Conservation (phyloP, 2,888 invertebrate genomes). For the Macropis europaea region DNA sequence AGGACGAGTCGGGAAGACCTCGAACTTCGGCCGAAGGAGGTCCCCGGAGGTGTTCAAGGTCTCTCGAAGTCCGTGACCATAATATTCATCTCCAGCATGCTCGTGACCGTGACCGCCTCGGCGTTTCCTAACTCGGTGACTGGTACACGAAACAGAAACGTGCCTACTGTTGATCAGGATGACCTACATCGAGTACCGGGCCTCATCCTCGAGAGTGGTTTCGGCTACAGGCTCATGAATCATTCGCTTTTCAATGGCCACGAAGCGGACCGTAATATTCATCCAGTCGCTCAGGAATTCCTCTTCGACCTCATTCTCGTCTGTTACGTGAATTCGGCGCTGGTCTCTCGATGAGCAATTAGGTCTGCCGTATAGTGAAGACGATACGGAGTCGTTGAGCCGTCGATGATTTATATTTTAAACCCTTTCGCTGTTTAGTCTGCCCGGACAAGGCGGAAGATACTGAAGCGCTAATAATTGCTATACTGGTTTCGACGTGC, state of each 20-base stretch:
- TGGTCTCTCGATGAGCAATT: too few species aligned
- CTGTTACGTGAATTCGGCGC: too few species aligned
- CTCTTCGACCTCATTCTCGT: conserved; percentile 9
- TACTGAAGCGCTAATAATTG: too few species aligned
- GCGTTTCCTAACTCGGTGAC: conserved; percentile 57
- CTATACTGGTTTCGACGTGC: too few species aligned
- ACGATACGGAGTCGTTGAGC: too few species aligned
- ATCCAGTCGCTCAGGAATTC: conserved; percentile 5
- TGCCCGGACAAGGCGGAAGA: too few species aligned
- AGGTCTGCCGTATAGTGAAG: too few species aligned
- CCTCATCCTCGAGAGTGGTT: conserved; percentile 45
- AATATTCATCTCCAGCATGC: conserved; percentile 35
- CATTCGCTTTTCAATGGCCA: conserved; percentile 35
- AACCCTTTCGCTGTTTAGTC: too few species aligned
- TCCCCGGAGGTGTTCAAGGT: conserved; percentile 37
- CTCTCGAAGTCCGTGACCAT: conserved; percentile 14
- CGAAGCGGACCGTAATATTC: conserved; percentile 19
- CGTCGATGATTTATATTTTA: too few species aligned
- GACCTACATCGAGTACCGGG: conserved; percentile 65
- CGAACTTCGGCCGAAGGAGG: conserved; percentile 13
- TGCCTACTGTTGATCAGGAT: conserved; percentile 51
- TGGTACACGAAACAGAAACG: conserved; percentile 49
- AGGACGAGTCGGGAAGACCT: conserved; percentile 4
- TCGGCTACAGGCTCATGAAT: conserved; percentile 49
- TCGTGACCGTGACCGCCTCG: conserved; percentile 57